These are phyloP conservation scores for Grallaria varia DNA, from an alignment of 2,113 vertebrate genomes.

Conservation along the genomic window DNA sequence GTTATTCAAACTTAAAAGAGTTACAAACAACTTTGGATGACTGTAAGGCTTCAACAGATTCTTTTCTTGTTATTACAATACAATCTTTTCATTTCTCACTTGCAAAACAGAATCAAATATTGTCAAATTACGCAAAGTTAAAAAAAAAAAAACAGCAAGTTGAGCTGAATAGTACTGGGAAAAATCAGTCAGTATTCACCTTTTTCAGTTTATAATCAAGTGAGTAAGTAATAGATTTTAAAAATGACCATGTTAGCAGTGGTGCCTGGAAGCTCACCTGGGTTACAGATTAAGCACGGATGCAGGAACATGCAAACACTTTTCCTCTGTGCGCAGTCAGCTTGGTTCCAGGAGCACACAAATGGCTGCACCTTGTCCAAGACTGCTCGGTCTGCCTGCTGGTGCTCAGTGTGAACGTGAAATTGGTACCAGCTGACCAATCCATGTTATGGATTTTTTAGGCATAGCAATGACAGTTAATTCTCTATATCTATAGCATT, in stretches of 20 bases:
- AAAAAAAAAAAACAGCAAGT: background rate
- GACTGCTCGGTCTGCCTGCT: background rate
- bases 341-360: background rate
- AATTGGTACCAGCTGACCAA: background rate
- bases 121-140: background rate
- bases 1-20: background rate
- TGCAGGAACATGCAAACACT: background rate
- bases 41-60: background rate
- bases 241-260: background rate
- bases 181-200: background rate
- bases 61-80: background rate
- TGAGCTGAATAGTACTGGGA: background rate
- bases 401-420: background rate
- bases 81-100: background rate
- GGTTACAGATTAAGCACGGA: background rate
- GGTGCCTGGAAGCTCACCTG: background rate
- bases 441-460: background rate
- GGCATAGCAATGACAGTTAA: background rate
- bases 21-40: background rate
- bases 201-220: background rate
- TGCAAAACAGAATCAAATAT: background rate
- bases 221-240: background rate
- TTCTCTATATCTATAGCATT: background rate
- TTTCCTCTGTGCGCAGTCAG: background rate
- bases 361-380: background rate